phyloP scores from a whole-genome alignment of 2,797 vertebrate species.

The Helostoma temminkii region DNA sequence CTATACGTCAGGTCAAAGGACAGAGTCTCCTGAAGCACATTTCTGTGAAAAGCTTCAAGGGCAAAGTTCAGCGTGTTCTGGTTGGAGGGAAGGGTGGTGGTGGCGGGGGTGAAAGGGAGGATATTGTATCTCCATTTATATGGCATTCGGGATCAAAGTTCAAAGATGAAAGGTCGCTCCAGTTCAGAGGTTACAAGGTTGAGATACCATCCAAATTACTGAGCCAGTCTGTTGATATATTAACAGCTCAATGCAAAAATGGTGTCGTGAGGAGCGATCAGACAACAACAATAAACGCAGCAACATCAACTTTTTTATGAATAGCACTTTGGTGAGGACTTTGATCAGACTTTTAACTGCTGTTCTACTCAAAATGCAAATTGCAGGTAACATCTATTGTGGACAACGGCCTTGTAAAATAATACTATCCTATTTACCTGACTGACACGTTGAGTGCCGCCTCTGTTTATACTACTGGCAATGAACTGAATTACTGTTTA shows the following conservation, averaged over 20 bases:
- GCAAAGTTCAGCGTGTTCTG: constrained; percentile 78
- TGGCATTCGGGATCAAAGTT: constrained; percentile 81
- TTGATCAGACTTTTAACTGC: constrained; percentile 77
- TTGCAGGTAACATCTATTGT: constrained; percentile 59
- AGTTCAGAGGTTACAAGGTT: constrained; percentile 78
- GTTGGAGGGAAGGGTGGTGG: constrained; percentile 52
- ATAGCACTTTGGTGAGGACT: constrained; percentile 71
- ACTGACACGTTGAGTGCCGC: constrained; percentile 68
- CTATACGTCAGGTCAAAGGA: constrained; percentile 78
- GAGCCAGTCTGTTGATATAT: constrained; percentile 44
- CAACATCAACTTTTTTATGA: constrained; percentile 72
- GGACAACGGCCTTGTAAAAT: constrained; percentile 75
- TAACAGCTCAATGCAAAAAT: neutral
- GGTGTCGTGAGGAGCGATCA: constrained; percentile 14
- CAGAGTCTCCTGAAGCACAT: constrained; percentile 75
- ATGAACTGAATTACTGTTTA: constrained; percentile 77
- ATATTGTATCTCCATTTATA: constrained; percentile 88
- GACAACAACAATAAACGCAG: constrained; percentile 58
- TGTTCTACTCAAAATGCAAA: constrained; percentile 73
- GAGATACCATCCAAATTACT: constrained; percentile 78
- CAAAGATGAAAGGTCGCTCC: constrained; percentile 82
- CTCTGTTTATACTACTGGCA: constrained; percentile 76
- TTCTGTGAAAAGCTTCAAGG: constrained; percentile 81
- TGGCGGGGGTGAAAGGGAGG: constrained; percentile 78
- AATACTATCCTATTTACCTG: constrained; percentile 73